Percentiles rank a stretch among this genome's conserved stretches.
These are phyloP conservation scores for Cuculus canorus DNA, from an alignment of 2,797 vertebrate genomes.

Conservation along the genomic window DNA sequence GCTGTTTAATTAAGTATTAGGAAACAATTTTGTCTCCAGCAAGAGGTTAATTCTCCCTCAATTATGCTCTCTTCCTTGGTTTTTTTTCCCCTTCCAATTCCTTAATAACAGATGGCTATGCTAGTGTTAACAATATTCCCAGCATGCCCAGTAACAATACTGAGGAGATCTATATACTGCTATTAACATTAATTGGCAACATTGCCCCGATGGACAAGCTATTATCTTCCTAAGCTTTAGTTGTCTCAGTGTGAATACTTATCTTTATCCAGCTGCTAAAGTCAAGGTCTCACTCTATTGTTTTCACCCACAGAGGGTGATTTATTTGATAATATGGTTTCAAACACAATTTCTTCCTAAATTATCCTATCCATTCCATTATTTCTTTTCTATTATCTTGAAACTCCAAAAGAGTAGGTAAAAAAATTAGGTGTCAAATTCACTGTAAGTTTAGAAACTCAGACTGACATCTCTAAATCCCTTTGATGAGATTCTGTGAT, in stretches of 20 bases:
- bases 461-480: constrained; percentile 49
- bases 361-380: constrained; percentile 71
- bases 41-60: not conserved
- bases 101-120: not conserved
- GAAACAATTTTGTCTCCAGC: not conserved
- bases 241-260: constrained; percentile 65
- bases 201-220: constrained; percentile 51
- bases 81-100: not conserved
- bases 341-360: constrained; percentile 73
- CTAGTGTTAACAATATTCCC: constrained; percentile 32
- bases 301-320: constrained; percentile 54
- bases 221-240: constrained; percentile 62
- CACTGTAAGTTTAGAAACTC: constrained; percentile 67
- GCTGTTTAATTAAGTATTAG: constrained; percentile 10
- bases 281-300: constrained; percentile 51
- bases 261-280: constrained; percentile 60
- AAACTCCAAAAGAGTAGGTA: constrained; percentile 40
- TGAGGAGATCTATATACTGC: constrained; percentile 55
- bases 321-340: constrained; percentile 71
- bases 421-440: constrained; percentile 70
- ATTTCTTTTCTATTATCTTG: constrained; percentile 66
- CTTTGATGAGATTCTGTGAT: constrained; percentile 58
- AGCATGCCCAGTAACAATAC: not conserved
- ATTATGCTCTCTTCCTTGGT: not conserved
- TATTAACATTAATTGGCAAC: constrained; percentile 68